A percentile compares a stretch with the other conserved stretches of the same genome.
These are phyloP conservation scores for Astropecten irregularis DNA, from an alignment of 53 echinoderm and acorn worm genomes.

Conservation along the genomic window DNA sequence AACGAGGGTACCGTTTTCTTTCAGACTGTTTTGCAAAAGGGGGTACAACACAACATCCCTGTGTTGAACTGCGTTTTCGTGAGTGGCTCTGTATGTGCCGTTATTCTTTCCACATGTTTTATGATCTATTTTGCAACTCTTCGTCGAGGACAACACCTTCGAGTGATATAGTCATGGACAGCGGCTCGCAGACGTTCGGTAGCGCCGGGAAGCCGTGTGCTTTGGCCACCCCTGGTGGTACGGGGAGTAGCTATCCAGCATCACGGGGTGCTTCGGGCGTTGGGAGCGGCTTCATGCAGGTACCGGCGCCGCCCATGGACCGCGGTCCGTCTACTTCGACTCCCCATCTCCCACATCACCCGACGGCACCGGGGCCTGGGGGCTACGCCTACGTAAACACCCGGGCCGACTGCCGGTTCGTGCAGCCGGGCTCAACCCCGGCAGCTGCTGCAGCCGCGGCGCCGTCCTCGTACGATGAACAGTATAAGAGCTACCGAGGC, in stretches of 20 bases:
- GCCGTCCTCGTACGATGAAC: neutral
- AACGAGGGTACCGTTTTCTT: no score
- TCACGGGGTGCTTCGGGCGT: slow-evolving; percentile 3
- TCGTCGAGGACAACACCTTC: slow-evolving; percentile 31
- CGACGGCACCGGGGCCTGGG: neutral
- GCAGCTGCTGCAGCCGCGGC: neutral
- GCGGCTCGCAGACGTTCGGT: slow-evolving; percentile 21
- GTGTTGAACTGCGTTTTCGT: neutral
- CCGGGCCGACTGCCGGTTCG: slow-evolving; percentile 56
- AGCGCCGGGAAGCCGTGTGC: slow-evolving; percentile 47
- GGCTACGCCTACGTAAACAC: slow-evolving; percentile 40
- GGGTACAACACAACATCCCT: no score
- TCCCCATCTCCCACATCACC: slow-evolving; percentile 34
- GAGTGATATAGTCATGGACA: slow-evolving; percentile 35
- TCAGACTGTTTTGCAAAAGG: no score
- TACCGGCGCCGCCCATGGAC: neutral
- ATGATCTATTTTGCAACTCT: slow-evolving; percentile 51
- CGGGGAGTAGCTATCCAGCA: neutral
- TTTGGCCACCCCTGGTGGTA: neutral
- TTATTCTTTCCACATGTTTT: slow-evolving; percentile 33
- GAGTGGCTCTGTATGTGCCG: no score
- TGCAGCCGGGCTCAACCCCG: slow-evolving; percentile 32
- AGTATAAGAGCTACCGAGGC: slow-evolving; percentile 3
- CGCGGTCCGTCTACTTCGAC: slow-evolving; percentile 23
- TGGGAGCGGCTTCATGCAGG: slow-evolving; percentile 36